A percentile compares a stretch with the other conserved stretches of the same genome.
Conservation (phyloP, 2,797 vertebrate genomes). For the Botia kubotai region DNA sequence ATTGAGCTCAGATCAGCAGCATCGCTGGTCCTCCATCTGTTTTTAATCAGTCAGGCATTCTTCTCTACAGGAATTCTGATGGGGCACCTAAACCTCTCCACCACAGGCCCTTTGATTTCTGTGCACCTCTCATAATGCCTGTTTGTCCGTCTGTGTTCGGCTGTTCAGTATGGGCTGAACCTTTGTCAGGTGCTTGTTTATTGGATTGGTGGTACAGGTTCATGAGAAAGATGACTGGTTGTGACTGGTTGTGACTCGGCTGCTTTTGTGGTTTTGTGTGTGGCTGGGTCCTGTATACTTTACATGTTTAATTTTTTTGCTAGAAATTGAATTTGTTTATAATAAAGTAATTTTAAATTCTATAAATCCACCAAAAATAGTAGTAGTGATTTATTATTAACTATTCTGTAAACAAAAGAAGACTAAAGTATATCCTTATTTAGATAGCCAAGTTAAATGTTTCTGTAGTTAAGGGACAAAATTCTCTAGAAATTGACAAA, state of each 20-base stretch:
- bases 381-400: too few species aligned
- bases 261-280: neutral
- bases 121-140: conserved; percentile 66
- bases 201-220: conserved; percentile 14
- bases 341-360: too few species aligned
- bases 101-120: conserved; percentile 78
- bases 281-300: neutral
- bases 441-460: too few species aligned
- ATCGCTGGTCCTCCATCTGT: conserved; percentile 88
- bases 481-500: too few species aligned
- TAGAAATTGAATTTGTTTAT: neutral
- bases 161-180: conserved; percentile 1
- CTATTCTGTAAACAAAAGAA: too few species aligned
- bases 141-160: conserved; percentile 53
- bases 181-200: conserved; percentile 37
- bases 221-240: conserved; percentile 14
- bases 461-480: too few species aligned
- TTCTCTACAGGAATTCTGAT: conserved; percentile 80
- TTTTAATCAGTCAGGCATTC: conserved; percentile 88
- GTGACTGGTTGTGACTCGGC: too few species aligned
- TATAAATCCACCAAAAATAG: too few species aligned
- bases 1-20: conserved; percentile 84
- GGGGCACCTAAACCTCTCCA: conserved; percentile 79
- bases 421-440: too few species aligned
- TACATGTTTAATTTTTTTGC: neutral